These are phyloP conservation scores for Oscheius sp. DNA, from an alignment of 2,888 invertebrate genomes.

Conservation along the genomic window DNA sequence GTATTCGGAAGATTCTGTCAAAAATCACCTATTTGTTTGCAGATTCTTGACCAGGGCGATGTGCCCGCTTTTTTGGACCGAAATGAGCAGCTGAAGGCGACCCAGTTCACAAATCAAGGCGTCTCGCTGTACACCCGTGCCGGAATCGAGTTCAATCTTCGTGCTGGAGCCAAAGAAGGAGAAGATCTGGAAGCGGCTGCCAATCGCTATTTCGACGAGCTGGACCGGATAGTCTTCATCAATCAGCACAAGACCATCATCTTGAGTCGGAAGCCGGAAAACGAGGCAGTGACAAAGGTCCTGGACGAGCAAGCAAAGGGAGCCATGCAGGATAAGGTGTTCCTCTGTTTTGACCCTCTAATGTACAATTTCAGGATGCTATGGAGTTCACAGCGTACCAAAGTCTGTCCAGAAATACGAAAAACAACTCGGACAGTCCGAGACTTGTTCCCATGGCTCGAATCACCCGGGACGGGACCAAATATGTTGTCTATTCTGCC, in stretches of 20 bases:
- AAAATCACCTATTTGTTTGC: background rate
- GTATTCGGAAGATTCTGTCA: background rate
- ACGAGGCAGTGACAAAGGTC: slow-evolving; percentile 45
- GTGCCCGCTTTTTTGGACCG: slow-evolving; percentile 24
- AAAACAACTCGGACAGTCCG: slow-evolving; percentile 52
- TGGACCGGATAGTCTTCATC: slow-evolving; percentile 49
- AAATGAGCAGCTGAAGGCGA: slow-evolving; percentile 35
- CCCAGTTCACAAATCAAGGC: slow-evolving; percentile 36
- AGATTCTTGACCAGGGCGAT: slow-evolving; percentile 28
- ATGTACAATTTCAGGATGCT: slow-evolving; percentile 37
- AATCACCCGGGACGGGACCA: slow-evolving; percentile 53
- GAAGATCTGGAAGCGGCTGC: slow-evolving; percentile 49
- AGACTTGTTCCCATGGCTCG: slow-evolving; percentile 55
- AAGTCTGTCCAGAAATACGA: slow-evolving; percentile 48
- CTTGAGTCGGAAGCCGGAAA: slow-evolving; percentile 35
- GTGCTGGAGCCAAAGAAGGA: slow-evolving; percentile 46
- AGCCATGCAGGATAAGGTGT: slow-evolving; percentile 47
- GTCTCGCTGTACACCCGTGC: slow-evolving; percentile 34
- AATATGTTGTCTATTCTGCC: slow-evolving; percentile 39
- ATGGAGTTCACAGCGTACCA: slow-evolving; percentile 46
- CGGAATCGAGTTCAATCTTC: slow-evolving; percentile 52
- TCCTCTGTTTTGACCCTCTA: background rate
- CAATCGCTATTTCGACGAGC: slow-evolving; percentile 43
- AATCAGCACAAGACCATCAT: slow-evolving; percentile 41
- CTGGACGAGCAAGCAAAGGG: slow-evolving; percentile 50